These are phyloP conservation scores for Spodoptera exigua DNA, from an alignment of 2,888 invertebrate genomes.

Conservation along the genomic window DNA sequence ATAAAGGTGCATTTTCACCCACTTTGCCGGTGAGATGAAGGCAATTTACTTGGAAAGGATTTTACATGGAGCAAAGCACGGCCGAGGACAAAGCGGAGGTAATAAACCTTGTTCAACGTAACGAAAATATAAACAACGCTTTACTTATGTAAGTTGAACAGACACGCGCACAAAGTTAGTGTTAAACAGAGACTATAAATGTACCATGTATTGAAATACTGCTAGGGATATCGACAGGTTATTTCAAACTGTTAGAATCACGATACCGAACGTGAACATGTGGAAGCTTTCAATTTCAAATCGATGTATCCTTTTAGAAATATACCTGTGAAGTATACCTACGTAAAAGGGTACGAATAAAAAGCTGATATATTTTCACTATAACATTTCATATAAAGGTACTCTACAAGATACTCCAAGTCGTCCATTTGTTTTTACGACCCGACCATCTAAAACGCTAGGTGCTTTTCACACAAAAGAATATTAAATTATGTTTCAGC, in stretches of 20 bases:
- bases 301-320: slow-evolving; percentile 3
- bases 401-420: slow-evolving; percentile 28
- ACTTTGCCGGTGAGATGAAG: slow-evolving; percentile 68
- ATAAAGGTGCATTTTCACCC: slow-evolving; percentile 70
- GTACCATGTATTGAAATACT: slow-evolving; percentile 14
- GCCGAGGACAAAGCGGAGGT: slow-evolving; percentile 75
- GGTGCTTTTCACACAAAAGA: slow-evolving; percentile 50
- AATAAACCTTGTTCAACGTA: slow-evolving; percentile 77
- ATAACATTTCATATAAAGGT: slow-evolving; percentile 54
- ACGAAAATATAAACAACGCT: slow-evolving; percentile 73
- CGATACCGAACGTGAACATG: slow-evolving; percentile 9
- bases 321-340: too few species aligned
- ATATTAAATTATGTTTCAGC: slow-evolving; percentile 55
- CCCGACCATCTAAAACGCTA: slow-evolving; percentile 54
- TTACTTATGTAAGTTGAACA: slow-evolving; percentile 56
- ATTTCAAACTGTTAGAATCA: slow-evolving; percentile 1
- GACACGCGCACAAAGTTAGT: slow-evolving; percentile 36
- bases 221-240: slow-evolving; percentile 7
- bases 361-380: slow-evolving; percentile 59
- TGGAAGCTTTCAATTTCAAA: slow-evolving; percentile 50
- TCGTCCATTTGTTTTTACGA: slow-evolving; percentile 62
- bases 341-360: slow-evolving; percentile 50
- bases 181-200: slow-evolving; percentile 17
- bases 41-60: slow-evolving; percentile 78
- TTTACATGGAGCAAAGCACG: slow-evolving; percentile 70